Evolutionary conservation across 2,113 vertebrate genomes (phyloP).

Genomic region (Paradoxurus hermaphroditus): DNA sequence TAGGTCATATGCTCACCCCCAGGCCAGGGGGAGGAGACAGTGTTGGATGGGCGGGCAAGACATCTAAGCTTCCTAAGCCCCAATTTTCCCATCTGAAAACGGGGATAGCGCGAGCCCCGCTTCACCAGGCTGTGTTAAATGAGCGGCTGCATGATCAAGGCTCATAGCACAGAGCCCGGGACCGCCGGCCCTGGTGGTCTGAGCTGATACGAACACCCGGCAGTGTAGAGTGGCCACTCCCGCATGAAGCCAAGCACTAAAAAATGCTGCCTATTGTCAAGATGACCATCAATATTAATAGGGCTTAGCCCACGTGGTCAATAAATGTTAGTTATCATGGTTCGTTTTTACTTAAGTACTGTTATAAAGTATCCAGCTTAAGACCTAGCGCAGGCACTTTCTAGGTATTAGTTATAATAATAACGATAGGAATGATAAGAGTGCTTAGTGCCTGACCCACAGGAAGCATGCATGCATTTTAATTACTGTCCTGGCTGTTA

Average conservation of each 20-base stretch:
- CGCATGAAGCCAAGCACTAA: neutral
- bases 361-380: neutral
- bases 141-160: neutral
- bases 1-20: neutral
- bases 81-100: neutral
- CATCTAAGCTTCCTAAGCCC: neutral
- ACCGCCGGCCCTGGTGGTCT: neutral
- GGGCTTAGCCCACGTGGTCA: neutral
- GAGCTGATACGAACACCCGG: neutral
- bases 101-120: neutral
- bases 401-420: neutral
- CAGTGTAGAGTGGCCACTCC: too few species aligned
- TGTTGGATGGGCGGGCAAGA: neutral
- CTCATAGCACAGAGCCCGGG: neutral
- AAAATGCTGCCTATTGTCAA: neutral
- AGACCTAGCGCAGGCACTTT: neutral
- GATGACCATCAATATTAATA: neutral
- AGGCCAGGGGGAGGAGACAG: neutral
- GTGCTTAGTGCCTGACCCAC: neutral
- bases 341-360: neutral
- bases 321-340: neutral
- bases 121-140: neutral
- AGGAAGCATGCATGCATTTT: neutral
- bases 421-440: neutral
- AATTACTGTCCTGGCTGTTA: neutral